Conservation (phyloP, 92 coral and sea anemone species). For the Heliopora coerulea region DNA sequence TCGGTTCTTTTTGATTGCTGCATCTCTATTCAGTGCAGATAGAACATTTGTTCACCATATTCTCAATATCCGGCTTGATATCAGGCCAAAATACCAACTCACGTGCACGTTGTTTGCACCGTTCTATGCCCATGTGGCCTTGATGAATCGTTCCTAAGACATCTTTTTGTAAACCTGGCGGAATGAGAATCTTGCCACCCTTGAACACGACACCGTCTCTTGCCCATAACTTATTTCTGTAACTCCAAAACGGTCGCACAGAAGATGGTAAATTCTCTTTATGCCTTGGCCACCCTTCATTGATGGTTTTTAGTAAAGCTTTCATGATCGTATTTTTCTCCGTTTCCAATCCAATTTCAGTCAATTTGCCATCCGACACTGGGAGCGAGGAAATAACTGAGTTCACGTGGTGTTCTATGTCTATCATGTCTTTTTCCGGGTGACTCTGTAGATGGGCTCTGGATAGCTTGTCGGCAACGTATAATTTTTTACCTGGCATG, state of each 20-base stretch:
- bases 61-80: slow-evolving; percentile 21
- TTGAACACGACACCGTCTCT: slow-evolving; percentile 54
- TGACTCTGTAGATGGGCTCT: slow-evolving; percentile 43
- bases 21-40: slow-evolving; percentile 40
- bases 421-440: slow-evolving; percentile 30
- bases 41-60: slow-evolving; percentile 48
- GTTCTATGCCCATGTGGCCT: slow-evolving; percentile 64
- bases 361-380: slow-evolving; percentile 45
- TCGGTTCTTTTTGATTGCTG: slow-evolving; percentile 50
- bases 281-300: slow-evolving; percentile 58
- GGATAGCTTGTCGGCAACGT: slow-evolving; percentile 53
- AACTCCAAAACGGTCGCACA: slow-evolving; percentile 54
- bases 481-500: slow-evolving; percentile 46
- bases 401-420: slow-evolving; percentile 54
- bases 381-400: slow-evolving; percentile 45
- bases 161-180: slow-evolving; percentile 48
- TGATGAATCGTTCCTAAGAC: slow-evolving; percentile 52
- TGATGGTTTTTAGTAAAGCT: slow-evolving; percentile 33
- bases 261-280: slow-evolving; percentile 18
- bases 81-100: slow-evolving; percentile 61
- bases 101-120: slow-evolving; percentile 53
- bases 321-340: slow-evolving; percentile 31
- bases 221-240: slow-evolving; percentile 59
- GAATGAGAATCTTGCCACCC: slow-evolving; percentile 49
- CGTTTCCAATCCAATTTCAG: slow-evolving; percentile 45